These are phyloP conservation scores for Eretmocerus hayati DNA, from an alignment of 2,888 invertebrate genomes.

Conservation along the genomic window DNA sequence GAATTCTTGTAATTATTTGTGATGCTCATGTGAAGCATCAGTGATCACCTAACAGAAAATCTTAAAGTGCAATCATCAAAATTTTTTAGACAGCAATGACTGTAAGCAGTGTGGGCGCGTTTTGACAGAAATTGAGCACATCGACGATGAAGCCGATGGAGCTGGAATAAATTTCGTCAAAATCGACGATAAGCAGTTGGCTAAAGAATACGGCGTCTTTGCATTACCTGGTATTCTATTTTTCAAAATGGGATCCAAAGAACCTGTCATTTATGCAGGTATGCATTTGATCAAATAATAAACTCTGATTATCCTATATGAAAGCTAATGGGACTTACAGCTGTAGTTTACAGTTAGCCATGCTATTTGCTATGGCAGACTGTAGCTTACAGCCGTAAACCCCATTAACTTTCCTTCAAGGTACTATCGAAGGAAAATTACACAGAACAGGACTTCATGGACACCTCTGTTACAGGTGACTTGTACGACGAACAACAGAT, in stretches of 20 bases:
- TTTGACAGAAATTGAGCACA: conserved; percentile 81
- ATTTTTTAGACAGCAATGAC: conserved; percentile 79
- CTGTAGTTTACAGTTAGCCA: too few relatives aligned
- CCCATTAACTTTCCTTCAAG: too few relatives aligned
- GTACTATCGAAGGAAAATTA: too few relatives aligned
- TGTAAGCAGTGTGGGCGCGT: conserved; percentile 90
- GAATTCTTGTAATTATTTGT: too few relatives aligned
- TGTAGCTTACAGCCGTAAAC: too few relatives aligned
- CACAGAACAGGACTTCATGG: too few relatives aligned
- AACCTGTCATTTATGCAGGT: conserved; percentile 88
- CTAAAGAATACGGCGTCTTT: conserved; percentile 82
- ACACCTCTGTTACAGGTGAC: conserved; percentile 54
- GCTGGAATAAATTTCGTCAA: conserved; percentile 90
- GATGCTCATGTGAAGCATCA: too few relatives aligned
- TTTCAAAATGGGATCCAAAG: conserved; percentile 79
- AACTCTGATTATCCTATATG: not conserved
- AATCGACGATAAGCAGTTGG: conserved; percentile 80
- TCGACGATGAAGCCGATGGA: conserved; percentile 86
- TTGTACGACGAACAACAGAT: conserved; percentile 81
- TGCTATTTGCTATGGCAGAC: too few relatives aligned
- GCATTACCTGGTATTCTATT: conserved; percentile 85
- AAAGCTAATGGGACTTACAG: too few relatives aligned
- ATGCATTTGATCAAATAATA: conserved; percentile 19
- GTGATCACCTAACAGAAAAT: not conserved
- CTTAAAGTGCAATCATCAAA: not conserved